Conservation (phyloP, 2,888 invertebrate genomes). For the Dynastes grantii region DNA sequence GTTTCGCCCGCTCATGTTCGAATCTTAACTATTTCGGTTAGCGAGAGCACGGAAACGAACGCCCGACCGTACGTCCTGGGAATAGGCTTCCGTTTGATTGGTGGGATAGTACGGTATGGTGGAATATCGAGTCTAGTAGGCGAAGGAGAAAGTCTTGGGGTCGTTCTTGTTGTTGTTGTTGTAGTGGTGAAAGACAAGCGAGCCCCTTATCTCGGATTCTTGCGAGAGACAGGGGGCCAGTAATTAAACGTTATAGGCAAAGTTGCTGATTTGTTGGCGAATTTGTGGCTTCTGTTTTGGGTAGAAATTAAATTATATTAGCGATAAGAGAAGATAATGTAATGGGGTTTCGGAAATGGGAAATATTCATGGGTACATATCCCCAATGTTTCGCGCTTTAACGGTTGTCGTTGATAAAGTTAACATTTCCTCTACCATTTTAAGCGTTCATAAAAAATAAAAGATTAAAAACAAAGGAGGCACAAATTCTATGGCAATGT, state of each 20-base stretch:
- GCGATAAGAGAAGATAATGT: constrained; percentile 13
- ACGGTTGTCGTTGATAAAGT: too few species aligned
- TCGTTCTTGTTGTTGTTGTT: constrained; percentile 15
- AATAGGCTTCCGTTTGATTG: constrained; percentile 16
- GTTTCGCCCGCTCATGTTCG: constrained; percentile 1
- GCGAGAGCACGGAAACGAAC: background rate
- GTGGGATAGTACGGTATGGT: background rate
- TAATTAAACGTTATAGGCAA: constrained; percentile 34
- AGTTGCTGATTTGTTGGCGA: constrained; percentile 40
- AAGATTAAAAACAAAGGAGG: too few species aligned
- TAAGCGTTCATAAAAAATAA: too few species aligned
- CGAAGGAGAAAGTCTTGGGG: constrained; percentile 8
- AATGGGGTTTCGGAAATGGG: constrained; percentile 11
- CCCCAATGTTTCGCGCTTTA: too few species aligned
- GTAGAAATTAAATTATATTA: constrained; percentile 22
- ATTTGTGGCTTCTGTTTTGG: constrained; percentile 15
- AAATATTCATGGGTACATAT: background rate
- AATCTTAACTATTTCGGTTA: constrained; percentile 9
- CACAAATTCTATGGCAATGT: too few species aligned
- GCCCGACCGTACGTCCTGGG: background rate
- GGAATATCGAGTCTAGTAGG: background rate
- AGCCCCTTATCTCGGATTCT: constrained; percentile 35
- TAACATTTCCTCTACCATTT: too few species aligned
- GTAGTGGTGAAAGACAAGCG: constrained; percentile 29
- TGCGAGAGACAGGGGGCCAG: constrained; percentile 31